phyloP scores from a whole-genome alignment of 2,888 invertebrate genomes.

The Melinaea menophilus region DNA sequence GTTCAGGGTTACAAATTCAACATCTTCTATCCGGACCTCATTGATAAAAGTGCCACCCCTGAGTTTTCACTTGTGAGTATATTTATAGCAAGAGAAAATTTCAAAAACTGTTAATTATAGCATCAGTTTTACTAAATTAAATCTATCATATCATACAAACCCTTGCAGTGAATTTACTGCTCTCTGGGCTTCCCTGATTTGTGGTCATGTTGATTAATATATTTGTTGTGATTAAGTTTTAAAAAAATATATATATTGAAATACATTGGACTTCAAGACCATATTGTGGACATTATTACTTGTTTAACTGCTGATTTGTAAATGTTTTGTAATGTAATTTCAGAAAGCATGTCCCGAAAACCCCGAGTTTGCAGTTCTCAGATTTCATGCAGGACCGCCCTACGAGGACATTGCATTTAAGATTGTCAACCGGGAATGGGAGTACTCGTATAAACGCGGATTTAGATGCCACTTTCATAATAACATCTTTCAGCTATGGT shows the following conservation, averaged over 20 bases:
- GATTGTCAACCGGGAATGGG: constrained; percentile 99
- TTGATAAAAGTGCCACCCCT: constrained; percentile 94
- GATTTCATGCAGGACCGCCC: constrained; percentile 98
- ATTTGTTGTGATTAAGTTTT: too few species aligned
- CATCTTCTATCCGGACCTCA: constrained; percentile 99
- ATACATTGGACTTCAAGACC: too few species aligned
- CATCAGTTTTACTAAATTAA: too few species aligned
- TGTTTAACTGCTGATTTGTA: too few species aligned
- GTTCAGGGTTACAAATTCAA: constrained; percentile 99
- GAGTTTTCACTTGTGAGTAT: constrained; percentile 89
- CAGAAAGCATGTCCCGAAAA: constrained; percentile 95
- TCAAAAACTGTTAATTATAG: too few species aligned
- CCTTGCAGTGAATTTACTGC: too few species aligned
- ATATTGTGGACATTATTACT: too few species aligned
- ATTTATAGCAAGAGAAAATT: neutral
- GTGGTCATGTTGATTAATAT: too few species aligned
- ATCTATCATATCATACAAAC: too few species aligned
- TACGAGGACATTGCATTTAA: constrained; percentile 99
- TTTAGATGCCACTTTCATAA: constrained; percentile 99
- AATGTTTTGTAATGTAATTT: constrained; percentile 38
- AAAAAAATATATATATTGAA: too few species aligned
- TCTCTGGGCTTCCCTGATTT: too few species aligned
- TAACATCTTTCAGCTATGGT: constrained; percentile 99
- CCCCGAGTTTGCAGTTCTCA: constrained; percentile 94
- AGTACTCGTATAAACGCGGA: constrained; percentile 98